These are phyloP conservation scores for Drosophila micromelanica DNA, from an alignment of 1,140 invertebrate genomes.

Conservation along the genomic window DNA sequence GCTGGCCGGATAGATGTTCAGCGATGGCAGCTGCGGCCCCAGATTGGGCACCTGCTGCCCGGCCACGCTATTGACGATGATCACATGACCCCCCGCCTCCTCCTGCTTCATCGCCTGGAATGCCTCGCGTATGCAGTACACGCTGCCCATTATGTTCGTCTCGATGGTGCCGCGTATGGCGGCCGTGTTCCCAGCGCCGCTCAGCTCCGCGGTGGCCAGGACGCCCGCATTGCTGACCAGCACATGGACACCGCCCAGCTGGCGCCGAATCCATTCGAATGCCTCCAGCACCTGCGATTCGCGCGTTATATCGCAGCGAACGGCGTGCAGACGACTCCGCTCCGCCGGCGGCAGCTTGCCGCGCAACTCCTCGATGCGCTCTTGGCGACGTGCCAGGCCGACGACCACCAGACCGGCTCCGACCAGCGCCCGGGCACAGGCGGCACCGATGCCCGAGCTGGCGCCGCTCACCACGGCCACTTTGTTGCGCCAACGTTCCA, in stretches of 20 bases:
- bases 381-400: constrained; percentile 88
- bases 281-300: constrained; percentile 88
- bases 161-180: constrained; percentile 85
- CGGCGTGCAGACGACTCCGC: constrained; percentile 84
- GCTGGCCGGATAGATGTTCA: constrained; percentile 87
- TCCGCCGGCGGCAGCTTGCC: constrained; percentile 31
- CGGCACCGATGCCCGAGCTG: constrained; percentile 87
- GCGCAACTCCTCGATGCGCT: constrained; percentile 85
- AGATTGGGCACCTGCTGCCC: constrained; percentile 81
- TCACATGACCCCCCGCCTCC: constrained; percentile 88
- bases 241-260: constrained; percentile 88
- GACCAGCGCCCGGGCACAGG: constrained; percentile 84
- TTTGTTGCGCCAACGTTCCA: constrained; percentile 83
- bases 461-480: constrained; percentile 83
- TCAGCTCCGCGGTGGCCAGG: constrained; percentile 85
- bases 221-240: constrained; percentile 91
- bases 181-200: constrained; percentile 81
- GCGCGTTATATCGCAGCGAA: constrained; percentile 87
- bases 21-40: constrained; percentile 68
- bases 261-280: constrained; percentile 87
- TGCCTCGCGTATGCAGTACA: constrained; percentile 88
- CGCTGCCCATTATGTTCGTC: constrained; percentile 89
- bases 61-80: constrained; percentile 77
- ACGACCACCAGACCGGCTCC: constrained; percentile 87
- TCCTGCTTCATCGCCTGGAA: constrained; percentile 88